Conservation (phyloP, 2,797 vertebrate genomes). For the Pipistrellus pipistrellus region DNA sequence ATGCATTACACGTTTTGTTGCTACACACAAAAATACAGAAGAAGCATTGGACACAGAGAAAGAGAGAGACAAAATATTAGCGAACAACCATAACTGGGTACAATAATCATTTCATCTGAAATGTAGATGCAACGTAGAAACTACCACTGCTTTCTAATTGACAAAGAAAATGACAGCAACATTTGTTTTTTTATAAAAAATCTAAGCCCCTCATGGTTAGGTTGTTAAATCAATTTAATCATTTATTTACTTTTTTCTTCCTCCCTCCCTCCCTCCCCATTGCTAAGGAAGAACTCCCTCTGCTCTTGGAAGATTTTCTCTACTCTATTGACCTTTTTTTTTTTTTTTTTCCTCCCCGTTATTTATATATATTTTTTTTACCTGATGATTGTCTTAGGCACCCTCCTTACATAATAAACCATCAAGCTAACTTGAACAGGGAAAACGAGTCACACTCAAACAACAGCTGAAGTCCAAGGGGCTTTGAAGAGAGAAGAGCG, state of each 20-base stretch:
- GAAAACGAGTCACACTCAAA: conserved; percentile 87
- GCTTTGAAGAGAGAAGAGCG: conserved; percentile 3
- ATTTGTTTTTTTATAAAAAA: conserved; percentile 92
- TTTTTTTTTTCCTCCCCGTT: background rate
- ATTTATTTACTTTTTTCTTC: conserved; percentile 69
- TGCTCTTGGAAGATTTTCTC: conserved; percentile 90
- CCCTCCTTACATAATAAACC: conserved; percentile 91
- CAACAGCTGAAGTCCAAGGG: conserved; percentile 50
- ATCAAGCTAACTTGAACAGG: conserved; percentile 93
- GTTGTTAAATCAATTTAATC: conserved; percentile 66
- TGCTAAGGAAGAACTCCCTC: conserved; percentile 92
- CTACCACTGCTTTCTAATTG: conserved; percentile 91
- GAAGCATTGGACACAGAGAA: conserved; percentile 88
- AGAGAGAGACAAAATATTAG: conserved; percentile 87
- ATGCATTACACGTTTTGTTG: conserved; percentile 87
- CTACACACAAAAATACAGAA: conserved; percentile 91
- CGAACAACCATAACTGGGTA: conserved; percentile 90
- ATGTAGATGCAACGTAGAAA: conserved; percentile 91
- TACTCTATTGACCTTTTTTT: conserved; percentile 85
- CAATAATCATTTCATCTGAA: conserved; percentile 91
- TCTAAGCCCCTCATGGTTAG: conserved; percentile 90
- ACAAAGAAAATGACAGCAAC: conserved; percentile 91
- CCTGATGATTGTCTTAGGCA: conserved; percentile 97
- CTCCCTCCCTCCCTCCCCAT: conserved; percentile 19
- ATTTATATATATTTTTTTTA: conserved; percentile 76